These are phyloP conservation scores for Ahaetulla prasina DNA, from an alignment of 2,113 vertebrate species.

Conservation along the genomic window DNA sequence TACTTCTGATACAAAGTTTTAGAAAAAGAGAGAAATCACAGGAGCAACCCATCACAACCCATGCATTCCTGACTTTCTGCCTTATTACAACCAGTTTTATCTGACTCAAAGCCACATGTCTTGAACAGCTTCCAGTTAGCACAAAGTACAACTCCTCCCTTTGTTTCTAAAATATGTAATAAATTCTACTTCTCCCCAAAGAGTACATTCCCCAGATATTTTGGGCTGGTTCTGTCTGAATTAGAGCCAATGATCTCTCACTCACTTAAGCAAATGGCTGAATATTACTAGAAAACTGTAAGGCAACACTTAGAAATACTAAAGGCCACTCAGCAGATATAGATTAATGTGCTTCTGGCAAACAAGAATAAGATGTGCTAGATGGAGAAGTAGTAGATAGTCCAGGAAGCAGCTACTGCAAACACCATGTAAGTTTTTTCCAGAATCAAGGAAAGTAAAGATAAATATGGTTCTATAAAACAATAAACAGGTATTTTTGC, in stretches of 20 bases:
- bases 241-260: neutral
- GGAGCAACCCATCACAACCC: conserved; percentile 18
- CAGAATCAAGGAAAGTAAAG: neutral
- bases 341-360: neutral
- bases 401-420: neutral
- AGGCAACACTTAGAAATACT: neutral
- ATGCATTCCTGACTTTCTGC: conserved; percentile 35
- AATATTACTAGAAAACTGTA: neutral
- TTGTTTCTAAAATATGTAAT: conserved; percentile 29
- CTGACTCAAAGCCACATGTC: conserved; percentile 11
- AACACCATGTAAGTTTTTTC: neutral
- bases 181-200: conserved; percentile 2
- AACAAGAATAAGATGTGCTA: neutral
- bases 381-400: neutral
- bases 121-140: neutral
- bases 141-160: conserved; percentile 25
- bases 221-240: neutral
- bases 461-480: neutral
- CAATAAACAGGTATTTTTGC: neutral
- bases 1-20: neutral
- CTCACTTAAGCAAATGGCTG: neutral
- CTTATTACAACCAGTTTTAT: conserved; percentile 25
- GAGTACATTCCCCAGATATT: neutral
- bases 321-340: neutral
- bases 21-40: neutral